Conservation (phyloP, 2,888 invertebrate genomes). For the Yponomeuta cagnagella region DNA sequence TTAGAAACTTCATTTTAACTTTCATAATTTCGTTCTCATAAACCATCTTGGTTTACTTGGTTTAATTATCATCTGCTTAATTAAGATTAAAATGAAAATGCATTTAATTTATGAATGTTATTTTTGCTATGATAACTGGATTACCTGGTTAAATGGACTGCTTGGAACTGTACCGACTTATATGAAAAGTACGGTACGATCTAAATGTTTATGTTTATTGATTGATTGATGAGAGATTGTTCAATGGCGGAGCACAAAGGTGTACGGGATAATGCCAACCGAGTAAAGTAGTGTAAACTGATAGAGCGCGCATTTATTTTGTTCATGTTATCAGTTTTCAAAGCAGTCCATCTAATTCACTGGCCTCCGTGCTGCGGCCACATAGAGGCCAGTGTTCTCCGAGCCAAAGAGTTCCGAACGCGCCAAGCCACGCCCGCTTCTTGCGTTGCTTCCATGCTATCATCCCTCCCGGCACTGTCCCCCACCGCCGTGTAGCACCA, state of each 20-base stretch:
- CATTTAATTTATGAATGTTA: not conserved
- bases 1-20: not conserved
- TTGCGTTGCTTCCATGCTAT: slow-evolving; percentile 44
- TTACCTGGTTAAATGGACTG: not conserved
- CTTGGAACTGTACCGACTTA: not conserved
- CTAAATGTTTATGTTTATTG: too few relatives aligned
- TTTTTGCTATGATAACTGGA: not conserved
- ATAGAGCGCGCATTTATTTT: too few relatives aligned
- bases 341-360: not conserved
- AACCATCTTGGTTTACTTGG: not conserved
- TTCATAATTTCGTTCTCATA: not conserved
- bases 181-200: not conserved
- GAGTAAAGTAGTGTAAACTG: too few relatives aligned
- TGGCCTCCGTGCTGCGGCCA: too few relatives aligned
- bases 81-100: not conserved
- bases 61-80: not conserved
- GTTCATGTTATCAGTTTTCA: too few relatives aligned
- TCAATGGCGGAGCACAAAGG: too few relatives aligned
- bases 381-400: too few relatives aligned
- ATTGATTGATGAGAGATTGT: too few relatives aligned
- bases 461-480: slow-evolving; percentile 36
- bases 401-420: not conserved
- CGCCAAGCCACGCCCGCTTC: slow-evolving; percentile 47
- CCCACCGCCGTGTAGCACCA: slow-evolving; percentile 46
- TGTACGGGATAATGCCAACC: too few relatives aligned